Percentiles rank a stretch among this genome's conserved stretches.
These are phyloP conservation scores for Megathymus violae DNA, from an alignment of 1,140 invertebrate genomes.

Conservation along the genomic window DNA sequence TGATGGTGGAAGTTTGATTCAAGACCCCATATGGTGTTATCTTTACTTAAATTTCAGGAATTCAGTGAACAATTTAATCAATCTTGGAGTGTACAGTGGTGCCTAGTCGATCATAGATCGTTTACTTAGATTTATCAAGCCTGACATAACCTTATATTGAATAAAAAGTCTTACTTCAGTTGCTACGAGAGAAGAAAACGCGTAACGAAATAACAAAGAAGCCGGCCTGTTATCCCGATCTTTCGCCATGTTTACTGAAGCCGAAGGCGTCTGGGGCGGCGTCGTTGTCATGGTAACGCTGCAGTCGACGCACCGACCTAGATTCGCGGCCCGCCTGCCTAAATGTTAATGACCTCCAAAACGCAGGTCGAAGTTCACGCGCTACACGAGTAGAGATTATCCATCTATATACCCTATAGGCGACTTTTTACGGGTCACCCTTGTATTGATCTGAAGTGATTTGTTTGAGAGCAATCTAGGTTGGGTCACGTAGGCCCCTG, in stretches of 20 bases:
- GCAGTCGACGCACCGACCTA: constrained; percentile 75
- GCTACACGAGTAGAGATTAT: constrained; percentile 75
- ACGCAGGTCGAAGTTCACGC: constrained; percentile 81
- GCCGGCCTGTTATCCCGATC: constrained; percentile 7
- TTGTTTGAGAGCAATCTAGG: constrained; percentile 67
- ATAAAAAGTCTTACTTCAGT: too few relatives aligned
- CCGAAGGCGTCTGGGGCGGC: constrained; percentile 53
- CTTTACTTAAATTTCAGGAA: too few relatives aligned
- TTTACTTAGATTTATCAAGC: too few relatives aligned
- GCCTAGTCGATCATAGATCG: too few relatives aligned
- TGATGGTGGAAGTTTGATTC: too few relatives aligned
- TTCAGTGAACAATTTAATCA: too few relatives aligned
- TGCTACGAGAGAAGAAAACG: constrained; percentile 1
- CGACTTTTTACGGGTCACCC: constrained; percentile 67
- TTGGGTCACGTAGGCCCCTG: constrained; percentile 54
- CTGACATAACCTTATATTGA: too few relatives aligned
- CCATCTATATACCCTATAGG: constrained; percentile 64
- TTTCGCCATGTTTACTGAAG: constrained; percentile 46
- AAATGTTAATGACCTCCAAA: constrained; percentile 84
- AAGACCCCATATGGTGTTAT: too few relatives aligned
- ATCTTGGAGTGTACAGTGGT: too few relatives aligned
- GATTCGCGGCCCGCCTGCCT: constrained; percentile 65
- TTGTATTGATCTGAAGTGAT: constrained; percentile 72
- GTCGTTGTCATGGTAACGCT: constrained; percentile 67
- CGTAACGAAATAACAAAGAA: constrained; percentile 8